A percentile compares a stretch with the other conserved stretches of the same genome.
Conservation (phyloP, 2,113 vertebrate species). For the Lethenteron reissneri region DNA sequence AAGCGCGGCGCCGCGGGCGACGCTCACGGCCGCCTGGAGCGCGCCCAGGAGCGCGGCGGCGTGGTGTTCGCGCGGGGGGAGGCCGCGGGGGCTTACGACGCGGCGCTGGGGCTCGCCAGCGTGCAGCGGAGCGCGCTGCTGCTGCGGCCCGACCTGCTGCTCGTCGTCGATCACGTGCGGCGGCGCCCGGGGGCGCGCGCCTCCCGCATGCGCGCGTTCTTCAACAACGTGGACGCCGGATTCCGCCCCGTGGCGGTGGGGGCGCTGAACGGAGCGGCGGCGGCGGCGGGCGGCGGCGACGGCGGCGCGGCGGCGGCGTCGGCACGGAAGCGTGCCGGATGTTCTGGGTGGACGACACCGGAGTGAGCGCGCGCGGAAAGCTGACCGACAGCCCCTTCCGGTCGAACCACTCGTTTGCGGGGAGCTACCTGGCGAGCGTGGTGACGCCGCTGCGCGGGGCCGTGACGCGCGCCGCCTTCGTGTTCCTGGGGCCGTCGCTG, state of each 20-base stretch:
- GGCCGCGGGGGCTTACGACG: constrained; percentile 48
- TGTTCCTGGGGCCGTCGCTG: constrained; percentile 63
- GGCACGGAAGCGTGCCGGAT: constrained; percentile 54
- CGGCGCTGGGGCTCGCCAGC: constrained; percentile 44
- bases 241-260: background rate
- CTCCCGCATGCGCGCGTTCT: constrained; percentile 50
- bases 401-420: constrained; percentile 65
- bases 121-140: constrained; percentile 70
- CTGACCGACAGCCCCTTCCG: constrained; percentile 54
- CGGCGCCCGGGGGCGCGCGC: constrained; percentile 43
- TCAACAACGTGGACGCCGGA: constrained; percentile 66
- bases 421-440: constrained; percentile 81
- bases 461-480: constrained; percentile 49
- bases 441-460: constrained; percentile 50
- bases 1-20: constrained; percentile 56
- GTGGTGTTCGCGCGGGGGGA: constrained; percentile 80
- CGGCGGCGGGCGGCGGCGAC: constrained; percentile 32
- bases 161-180: constrained; percentile 69
- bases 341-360: constrained; percentile 92
- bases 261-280: constrained; percentile 24
- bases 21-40: constrained; percentile 49
- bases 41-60: constrained; percentile 36
- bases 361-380: constrained; percentile 44
- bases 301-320: constrained; percentile 49
- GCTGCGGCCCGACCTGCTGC: constrained; percentile 65